These are phyloP conservation scores for Sphaerophoria taeniata DNA, from an alignment of 2,888 invertebrate species.

Conservation along the genomic window DNA sequence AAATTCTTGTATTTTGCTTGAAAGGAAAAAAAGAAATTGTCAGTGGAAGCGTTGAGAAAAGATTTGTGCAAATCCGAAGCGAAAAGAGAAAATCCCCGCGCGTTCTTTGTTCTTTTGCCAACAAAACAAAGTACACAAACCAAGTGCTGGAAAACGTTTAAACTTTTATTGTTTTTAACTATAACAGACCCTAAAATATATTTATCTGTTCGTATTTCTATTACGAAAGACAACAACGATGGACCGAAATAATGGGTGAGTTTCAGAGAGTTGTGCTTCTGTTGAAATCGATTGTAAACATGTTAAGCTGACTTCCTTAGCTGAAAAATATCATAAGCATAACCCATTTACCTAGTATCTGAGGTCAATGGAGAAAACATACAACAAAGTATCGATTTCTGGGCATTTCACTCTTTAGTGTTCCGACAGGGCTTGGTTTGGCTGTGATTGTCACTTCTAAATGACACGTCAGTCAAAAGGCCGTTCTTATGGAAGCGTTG, in stretches of 20 bases:
- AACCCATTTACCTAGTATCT: constrained; percentile 7
- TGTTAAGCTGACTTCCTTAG: not conserved
- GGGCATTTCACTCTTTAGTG: not conserved
- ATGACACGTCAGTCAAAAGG: no score
- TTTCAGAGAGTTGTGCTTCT: constrained; percentile 24
- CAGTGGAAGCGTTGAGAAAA: constrained; percentile 5
- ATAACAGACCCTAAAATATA: not conserved
- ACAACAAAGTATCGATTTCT: constrained; percentile 21
- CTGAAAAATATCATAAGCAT: not conserved
- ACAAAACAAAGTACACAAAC: not conserved
- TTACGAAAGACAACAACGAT: constrained; percentile 75
- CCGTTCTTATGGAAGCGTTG: no score
- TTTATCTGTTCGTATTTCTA: not conserved
- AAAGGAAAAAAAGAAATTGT: constrained; percentile 3
- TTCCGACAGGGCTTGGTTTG: no score
- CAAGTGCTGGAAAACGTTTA: not conserved
- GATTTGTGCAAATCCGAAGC: not conserved
- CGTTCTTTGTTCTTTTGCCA: constrained; percentile 9
- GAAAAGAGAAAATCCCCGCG: constrained; percentile 12
- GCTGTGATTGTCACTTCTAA: no score
- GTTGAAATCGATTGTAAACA: constrained; percentile 6
- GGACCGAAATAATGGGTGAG: constrained; percentile 82
- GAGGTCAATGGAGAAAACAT: not conserved
- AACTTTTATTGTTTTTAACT: not conserved
- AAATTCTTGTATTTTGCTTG: not conserved